Evolutionary conservation across 1,140 invertebrate species (phyloP).

Genomic region (Panagrolaimus sp.): DNA sequence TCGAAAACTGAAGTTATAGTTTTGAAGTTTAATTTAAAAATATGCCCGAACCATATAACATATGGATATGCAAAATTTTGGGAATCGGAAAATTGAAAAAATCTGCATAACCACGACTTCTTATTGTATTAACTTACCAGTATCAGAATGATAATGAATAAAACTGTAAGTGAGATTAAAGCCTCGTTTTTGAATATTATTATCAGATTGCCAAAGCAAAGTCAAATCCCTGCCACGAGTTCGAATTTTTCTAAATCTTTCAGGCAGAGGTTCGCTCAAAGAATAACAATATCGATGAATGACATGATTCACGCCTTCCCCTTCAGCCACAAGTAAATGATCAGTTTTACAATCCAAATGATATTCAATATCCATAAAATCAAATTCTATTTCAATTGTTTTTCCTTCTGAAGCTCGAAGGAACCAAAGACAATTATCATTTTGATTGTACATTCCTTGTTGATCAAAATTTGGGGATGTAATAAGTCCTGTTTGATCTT

Average conservation of each 20-base stretch:
- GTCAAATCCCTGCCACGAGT: conserved; percentile 1
- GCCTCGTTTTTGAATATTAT: neutral
- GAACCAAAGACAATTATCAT: conserved; percentile 48
- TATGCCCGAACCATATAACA: too few relatives aligned
- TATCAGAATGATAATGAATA: conserved; percentile 19
- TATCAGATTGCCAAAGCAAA: conserved; percentile 1
- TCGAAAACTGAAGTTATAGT: too few relatives aligned
- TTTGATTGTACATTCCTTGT: conserved; percentile 33
- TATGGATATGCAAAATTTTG: too few relatives aligned
- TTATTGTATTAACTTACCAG: conserved; percentile 48
- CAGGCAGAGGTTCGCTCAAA: neutral
- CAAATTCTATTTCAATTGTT: conserved; percentile 49
- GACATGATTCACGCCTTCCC: conserved; percentile 24
- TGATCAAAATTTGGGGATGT: conserved; percentile 39
- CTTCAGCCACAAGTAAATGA: conserved; percentile 43
- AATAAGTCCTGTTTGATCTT: conserved; percentile 36
- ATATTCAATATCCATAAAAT: conserved; percentile 47
- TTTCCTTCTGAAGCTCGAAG: conserved; percentile 52
- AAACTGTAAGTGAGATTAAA: conserved; percentile 17
- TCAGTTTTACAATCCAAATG: conserved; percentile 46
- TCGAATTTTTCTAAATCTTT: conserved; percentile 23
- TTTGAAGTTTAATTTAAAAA: too few relatives aligned
- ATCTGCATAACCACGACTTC: too few relatives aligned
- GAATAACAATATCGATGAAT: conserved; percentile 38
- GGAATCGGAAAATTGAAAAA: too few relatives aligned